phyloP scores from a whole-genome alignment of 2,888 invertebrate species.

The Brassicogethes aeneus region DNA sequence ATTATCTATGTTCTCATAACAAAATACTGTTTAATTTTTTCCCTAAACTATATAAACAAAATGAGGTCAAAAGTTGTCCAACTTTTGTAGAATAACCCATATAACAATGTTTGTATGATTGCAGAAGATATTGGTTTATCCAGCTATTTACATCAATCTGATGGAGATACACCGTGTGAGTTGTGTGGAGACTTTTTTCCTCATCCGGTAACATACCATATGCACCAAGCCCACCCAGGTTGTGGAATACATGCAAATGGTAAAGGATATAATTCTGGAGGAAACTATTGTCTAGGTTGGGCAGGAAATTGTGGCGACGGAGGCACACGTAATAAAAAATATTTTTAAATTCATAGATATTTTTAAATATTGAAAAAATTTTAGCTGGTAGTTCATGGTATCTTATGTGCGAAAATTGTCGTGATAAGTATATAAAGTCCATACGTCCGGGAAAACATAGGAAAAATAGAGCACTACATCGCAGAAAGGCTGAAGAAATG shows the following conservation, averaged over 20 bases:
- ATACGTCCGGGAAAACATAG: conserved; percentile 35
- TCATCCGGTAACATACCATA: conserved; percentile 83
- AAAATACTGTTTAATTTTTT: too few relatives aligned
- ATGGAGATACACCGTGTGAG: conserved; percentile 57
- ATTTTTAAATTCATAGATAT: conserved; percentile 3
- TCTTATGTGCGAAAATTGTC: conserved; percentile 83
- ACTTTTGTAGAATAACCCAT: too few relatives aligned
- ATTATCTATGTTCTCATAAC: too few relatives aligned
- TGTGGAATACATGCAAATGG: conserved; percentile 80
- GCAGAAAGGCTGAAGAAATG: conserved; percentile 23
- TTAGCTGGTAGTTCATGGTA: conserved; percentile 74
- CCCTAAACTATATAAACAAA: too few relatives aligned
- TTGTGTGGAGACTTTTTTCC: conserved; percentile 72
- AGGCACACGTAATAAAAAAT: conserved; percentile 64
- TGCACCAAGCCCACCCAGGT: conserved; percentile 84
- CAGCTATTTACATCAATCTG: conserved; percentile 28
- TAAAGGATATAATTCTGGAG: conserved; percentile 87
- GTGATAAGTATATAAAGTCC: conserved; percentile 60
- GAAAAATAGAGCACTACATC: conserved; percentile 33
- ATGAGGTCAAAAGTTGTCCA: too few relatives aligned
- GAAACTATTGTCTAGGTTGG: conserved; percentile 82
- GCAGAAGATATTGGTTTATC: conserved; percentile 34
- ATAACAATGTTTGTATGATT: too few relatives aligned
- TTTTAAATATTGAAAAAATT: conserved; percentile 16
- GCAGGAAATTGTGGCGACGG: conserved; percentile 84